Conservation (phyloP, 1,140 invertebrate species). For the Heliconius himera region DNA sequence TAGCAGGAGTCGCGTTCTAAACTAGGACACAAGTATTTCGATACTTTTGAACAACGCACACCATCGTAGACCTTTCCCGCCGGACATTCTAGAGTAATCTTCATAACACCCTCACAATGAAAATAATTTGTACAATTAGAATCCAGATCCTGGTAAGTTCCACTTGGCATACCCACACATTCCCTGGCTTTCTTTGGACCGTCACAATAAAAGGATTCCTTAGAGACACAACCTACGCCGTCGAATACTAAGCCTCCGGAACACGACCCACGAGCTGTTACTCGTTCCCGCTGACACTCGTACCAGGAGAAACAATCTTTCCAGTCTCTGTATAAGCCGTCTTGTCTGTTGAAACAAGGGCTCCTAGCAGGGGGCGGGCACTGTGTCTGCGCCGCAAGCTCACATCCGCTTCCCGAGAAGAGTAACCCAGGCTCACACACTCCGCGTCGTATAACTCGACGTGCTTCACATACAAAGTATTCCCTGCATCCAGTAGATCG, state of each 20-base stretch:
- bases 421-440: conserved; percentile 77
- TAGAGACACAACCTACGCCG: conserved; percentile 61
- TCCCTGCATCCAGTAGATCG: conserved; percentile 81
- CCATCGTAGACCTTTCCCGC: conserved; percentile 79
- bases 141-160: conserved; percentile 77
- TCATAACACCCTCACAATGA: conserved; percentile 73
- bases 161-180: conserved; percentile 76
- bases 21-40: conserved; percentile 73
- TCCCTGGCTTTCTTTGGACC: conserved; percentile 66
- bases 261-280: conserved; percentile 65
- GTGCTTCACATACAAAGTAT: conserved; percentile 82
- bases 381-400: conserved; percentile 56
- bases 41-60: conserved; percentile 64
- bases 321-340: conserved; percentile 73
- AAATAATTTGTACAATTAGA: conserved; percentile 80
- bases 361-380: conserved; percentile 73
- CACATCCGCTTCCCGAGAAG: conserved; percentile 74
- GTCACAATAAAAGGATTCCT: conserved; percentile 62
- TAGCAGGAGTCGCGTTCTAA: conserved; percentile 79
- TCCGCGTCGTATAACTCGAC: conserved; percentile 69
- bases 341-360: conserved; percentile 69
- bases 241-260: conserved; percentile 64
- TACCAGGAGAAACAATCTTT: conserved; percentile 71
- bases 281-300: conserved; percentile 66
- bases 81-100: conserved; percentile 73